Evolutionary conservation across 2,888 invertebrate species (phyloP), one percentile per base, ranked within the genome.

Genomic region (Adelphocoris suturalis): DNA sequence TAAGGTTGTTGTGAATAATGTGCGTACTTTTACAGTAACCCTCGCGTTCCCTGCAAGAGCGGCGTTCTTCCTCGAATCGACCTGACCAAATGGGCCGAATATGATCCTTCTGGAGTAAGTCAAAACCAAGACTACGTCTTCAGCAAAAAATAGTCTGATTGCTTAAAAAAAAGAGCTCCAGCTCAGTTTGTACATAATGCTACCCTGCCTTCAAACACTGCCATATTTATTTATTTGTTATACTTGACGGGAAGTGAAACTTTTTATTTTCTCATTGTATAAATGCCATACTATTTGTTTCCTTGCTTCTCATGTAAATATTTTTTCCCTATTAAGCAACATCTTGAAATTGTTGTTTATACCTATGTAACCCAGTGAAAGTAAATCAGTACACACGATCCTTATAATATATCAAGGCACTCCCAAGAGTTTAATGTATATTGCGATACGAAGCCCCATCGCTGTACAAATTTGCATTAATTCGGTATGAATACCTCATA

Each of bases 11-110:
- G 7, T 37, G 7, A 37, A 2, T 2, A 37, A 4, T 37, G 37
- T 37, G 7, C 2, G 2, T 37, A 37, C 37, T 86, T 55, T 61
- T 37, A 14, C 93, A 98, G 98, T 92, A 98, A 98, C 94, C 98
- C 98, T 16, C 95, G 98, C 92, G 98, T 98, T 91, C 97, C 98
- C 13, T 98, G 98, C 94, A 96, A 96, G 93, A 97, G 97, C 92
- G 97, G 98, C 91, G 95, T 98, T 86, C 95, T 98, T 90, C 98
- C 98, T 16, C 95, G 96, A 90, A 96, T 98, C 92, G 98, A 98
- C 94, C 95, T 98, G 92, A 96, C 96, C 92, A 98, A 98, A 94
- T 98, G 98, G 98, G 97, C 97, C 19, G 98, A 98, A 93, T 95
- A 94, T 90, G 89, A 88, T 14, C 82, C 87, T 28, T 52, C 61